Conservation (phyloP, 2,888 invertebrate species). For the Melipona bicolor region DNA sequence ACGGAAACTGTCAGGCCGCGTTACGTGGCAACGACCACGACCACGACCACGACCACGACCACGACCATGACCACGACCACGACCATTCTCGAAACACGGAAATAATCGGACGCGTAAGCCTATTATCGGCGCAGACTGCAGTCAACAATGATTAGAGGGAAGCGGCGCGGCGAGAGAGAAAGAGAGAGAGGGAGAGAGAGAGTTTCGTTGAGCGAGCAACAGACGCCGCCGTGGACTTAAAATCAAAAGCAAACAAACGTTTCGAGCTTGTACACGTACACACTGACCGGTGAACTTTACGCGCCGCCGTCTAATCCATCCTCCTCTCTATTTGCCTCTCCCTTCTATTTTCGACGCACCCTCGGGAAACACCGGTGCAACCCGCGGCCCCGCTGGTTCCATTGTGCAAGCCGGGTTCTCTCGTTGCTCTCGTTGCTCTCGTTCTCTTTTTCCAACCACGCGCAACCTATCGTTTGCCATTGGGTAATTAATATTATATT, state of each 20-base stretch:
- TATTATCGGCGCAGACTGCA: slow-evolving; percentile 59
- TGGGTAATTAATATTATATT: slow-evolving; percentile 64
- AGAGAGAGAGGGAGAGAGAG: background rate
- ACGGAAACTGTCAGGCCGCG: slow-evolving; percentile 47
- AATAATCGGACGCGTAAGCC: slow-evolving; percentile 65
- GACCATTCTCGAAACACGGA: slow-evolving; percentile 42
- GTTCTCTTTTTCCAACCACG: background rate
- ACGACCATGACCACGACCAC: background rate
- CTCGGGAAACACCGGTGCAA: slow-evolving; percentile 26
- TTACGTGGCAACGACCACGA: slow-evolving; percentile 6
- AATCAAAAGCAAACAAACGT: slow-evolving; percentile 66
- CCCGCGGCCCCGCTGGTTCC: slow-evolving; percentile 16
- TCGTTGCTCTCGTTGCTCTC: slow-evolving; percentile 22
- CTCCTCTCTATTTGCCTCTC: slow-evolving; percentile 63
- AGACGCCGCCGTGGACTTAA: slow-evolving; percentile 47
- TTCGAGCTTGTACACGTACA: slow-evolving; percentile 30
- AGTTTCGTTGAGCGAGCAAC: slow-evolving; percentile 36
- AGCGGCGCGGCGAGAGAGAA: slow-evolving; percentile 14
- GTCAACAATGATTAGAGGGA: slow-evolving; percentile 70
- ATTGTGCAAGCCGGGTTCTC: slow-evolving; percentile 20
- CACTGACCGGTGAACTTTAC: slow-evolving; percentile 48
- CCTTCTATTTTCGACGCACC: slow-evolving; percentile 49
- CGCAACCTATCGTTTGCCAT: slow-evolving; percentile 13
- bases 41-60: slow-evolving; percentile 1
- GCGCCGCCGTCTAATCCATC: slow-evolving; percentile 61